Conservation (phyloP, 2,113 vertebrate species). For the Cricetomys ansorgei region DNA sequence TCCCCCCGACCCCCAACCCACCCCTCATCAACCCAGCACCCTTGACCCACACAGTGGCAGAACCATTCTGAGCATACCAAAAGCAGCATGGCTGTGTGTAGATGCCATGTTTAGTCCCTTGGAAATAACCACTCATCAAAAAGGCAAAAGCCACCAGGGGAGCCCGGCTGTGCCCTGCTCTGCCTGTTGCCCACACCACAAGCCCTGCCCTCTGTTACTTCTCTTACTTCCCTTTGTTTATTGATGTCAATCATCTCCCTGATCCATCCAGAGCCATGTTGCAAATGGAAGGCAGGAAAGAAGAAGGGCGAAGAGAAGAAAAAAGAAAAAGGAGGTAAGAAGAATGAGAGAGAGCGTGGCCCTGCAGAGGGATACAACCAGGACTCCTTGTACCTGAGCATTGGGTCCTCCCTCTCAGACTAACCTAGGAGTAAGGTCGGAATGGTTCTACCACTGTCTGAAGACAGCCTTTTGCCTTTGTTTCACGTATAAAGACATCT, state of each 20-base stretch:
- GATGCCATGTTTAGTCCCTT: background rate
- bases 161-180: background rate
- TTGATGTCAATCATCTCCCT: conserved; percentile 67
- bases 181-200: background rate
- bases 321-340: conserved; percentile 70
- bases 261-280: conserved; percentile 72
- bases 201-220: background rate
- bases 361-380: background rate
- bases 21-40: background rate
- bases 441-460: conserved; percentile 68
- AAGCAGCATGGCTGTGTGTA: fast-evolving
- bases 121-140: background rate
- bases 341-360: background rate
- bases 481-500: background rate
- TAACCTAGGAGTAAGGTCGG: background rate
- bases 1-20: background rate
- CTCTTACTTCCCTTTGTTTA: conserved; percentile 7
- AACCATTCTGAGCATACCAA: conserved; percentile 37
- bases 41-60: conserved; percentile 53
- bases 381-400: background rate
- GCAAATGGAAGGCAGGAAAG: conserved; percentile 74
- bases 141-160: background rate
- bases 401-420: background rate
- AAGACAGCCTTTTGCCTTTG: background rate
- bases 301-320: conserved; percentile 70